These are phyloP conservation scores for Andrena praecox DNA, from an alignment of 2,888 invertebrate species.

Conservation along the genomic window DNA sequence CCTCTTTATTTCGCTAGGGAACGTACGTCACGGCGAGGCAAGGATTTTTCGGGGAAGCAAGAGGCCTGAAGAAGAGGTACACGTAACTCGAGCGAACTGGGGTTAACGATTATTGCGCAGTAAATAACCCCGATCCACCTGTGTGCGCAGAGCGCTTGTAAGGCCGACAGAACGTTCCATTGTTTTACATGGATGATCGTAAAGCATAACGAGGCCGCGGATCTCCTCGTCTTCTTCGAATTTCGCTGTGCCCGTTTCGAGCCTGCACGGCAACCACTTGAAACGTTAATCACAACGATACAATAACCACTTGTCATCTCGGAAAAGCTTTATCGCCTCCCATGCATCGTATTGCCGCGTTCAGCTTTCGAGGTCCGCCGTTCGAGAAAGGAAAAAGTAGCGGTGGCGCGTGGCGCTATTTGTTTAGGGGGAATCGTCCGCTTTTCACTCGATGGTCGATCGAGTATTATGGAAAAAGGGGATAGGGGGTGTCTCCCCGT, in stretches of 20 bases:
- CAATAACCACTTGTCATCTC: constrained; percentile 74
- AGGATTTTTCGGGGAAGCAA: constrained; percentile 16
- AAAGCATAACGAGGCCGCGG: constrained; percentile 66
- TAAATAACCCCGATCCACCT: constrained; percentile 77
- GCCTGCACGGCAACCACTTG: background rate
- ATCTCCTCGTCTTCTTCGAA: constrained; percentile 11
- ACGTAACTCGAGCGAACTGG: constrained; percentile 12
- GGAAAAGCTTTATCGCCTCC: constrained; percentile 1
- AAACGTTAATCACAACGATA: constrained; percentile 56
- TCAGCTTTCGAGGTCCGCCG: too few species aligned
- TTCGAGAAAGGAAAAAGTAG: too few species aligned
- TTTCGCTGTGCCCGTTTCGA: background rate
- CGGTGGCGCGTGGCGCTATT: too few species aligned
- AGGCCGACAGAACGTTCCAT: constrained; percentile 79
- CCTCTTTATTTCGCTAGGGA: background rate
- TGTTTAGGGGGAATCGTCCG: too few species aligned
- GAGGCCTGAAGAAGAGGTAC: background rate
- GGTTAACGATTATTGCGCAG: constrained; percentile 78
- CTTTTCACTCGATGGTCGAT: too few species aligned
- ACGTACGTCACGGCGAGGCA: background rate
- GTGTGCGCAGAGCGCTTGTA: constrained; percentile 68
- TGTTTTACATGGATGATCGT: constrained; percentile 79
- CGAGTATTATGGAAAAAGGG: background rate
- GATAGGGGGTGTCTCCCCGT: background rate
- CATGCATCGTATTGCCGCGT: too few species aligned